Conservation (phyloP, 2,797 vertebrate genomes). For the Phrynocephalus vlangalii region DNA sequence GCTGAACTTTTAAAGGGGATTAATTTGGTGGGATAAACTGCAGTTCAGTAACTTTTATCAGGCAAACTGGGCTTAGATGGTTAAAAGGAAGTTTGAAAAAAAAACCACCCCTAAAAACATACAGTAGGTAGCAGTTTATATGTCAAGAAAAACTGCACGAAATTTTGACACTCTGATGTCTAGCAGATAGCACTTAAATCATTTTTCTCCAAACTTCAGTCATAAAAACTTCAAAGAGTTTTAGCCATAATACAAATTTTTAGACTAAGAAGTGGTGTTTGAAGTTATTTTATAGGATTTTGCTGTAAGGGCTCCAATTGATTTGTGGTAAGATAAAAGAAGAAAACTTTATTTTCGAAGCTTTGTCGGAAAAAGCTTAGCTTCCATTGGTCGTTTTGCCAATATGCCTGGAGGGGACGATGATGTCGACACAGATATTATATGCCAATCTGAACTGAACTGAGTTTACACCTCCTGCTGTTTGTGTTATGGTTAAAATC, state of each 20-base stretch:
- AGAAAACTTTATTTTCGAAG: constrained; percentile 99
- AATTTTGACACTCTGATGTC: constrained; percentile 97
- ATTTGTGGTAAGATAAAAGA: constrained; percentile 99
- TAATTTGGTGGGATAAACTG: constrained; percentile 81
- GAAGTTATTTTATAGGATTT: constrained; percentile 99
- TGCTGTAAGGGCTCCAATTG: constrained; percentile 99
- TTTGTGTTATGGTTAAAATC: constrained; percentile 97
- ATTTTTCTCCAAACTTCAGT: constrained; percentile 99
- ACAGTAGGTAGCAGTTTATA: constrained; percentile 90
- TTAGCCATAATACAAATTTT: constrained; percentile 99
- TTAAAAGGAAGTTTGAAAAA: constrained; percentile 84
- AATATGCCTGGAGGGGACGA: constrained; percentile 93
- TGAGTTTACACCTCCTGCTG: constrained; percentile 95
- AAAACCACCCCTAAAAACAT: constrained; percentile 80
- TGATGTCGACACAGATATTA: constrained; percentile 94
- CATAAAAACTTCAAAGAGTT: constrained; percentile 97
- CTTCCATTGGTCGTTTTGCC: constrained; percentile 97
- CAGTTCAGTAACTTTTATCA: constrained; percentile 87
- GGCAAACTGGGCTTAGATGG: constrained; percentile 85
- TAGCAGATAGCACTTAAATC: constrained; percentile 99
- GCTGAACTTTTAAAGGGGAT: constrained; percentile 76
- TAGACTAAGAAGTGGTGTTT: constrained; percentile 99
- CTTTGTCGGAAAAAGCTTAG: constrained; percentile 99
- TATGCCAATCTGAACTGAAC: constrained; percentile 93
- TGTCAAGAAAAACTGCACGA: constrained; percentile 97